These are phyloP conservation scores for Anoplopoma fimbria DNA, from an alignment of 2,113 vertebrate species.

Conservation along the genomic window DNA sequence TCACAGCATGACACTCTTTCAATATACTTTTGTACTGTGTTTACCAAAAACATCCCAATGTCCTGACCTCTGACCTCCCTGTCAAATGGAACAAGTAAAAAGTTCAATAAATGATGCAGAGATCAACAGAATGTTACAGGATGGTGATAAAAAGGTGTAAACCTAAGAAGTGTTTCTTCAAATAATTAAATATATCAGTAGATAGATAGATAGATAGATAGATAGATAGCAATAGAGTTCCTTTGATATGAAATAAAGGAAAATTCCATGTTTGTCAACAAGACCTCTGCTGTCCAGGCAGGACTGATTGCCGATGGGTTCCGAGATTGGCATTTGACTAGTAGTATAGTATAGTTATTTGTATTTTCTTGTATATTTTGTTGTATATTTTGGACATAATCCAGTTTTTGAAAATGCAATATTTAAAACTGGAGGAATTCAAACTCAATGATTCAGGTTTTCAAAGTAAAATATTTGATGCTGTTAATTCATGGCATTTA, in stretches of 20 bases:
- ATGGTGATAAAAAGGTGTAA: background rate
- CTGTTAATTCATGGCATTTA: background rate
- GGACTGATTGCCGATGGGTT: no score
- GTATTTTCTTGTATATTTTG: no score
- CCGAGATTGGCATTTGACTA: no score
- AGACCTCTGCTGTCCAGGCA: no score
- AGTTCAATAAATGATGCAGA: background rate
- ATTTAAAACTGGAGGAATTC: background rate
- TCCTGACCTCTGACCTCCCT: slow-evolving; percentile 26
- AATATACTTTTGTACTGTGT: background rate
- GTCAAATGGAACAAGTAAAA: background rate
- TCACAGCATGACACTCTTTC: background rate
- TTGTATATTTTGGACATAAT: no score
- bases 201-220: background rate
- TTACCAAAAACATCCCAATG: slow-evolving; percentile 1
- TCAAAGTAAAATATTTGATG: background rate
- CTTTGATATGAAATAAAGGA: no score
- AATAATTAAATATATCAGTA: background rate
- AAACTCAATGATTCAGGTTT: background rate
- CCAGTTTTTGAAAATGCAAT: no score
- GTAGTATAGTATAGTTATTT: no score
- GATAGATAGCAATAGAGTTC: background rate
- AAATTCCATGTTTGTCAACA: no score
- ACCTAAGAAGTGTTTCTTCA: background rate
- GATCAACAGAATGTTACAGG: background rate